Conservation (phyloP, 2,888 invertebrate genomes). For the Cantharis rustica region DNA sequence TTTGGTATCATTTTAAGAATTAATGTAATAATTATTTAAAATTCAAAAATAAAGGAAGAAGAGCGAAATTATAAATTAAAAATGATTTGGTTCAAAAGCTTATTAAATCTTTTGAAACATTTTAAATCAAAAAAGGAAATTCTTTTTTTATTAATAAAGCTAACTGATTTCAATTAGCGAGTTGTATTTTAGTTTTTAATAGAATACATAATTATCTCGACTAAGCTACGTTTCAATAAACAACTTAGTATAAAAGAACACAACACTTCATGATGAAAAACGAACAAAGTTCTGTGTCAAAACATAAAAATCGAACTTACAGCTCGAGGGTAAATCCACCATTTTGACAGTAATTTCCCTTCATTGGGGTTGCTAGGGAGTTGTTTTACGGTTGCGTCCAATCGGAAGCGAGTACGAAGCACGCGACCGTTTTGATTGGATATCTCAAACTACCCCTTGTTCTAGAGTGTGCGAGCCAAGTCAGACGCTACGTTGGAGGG, state of each 20-base stretch:
- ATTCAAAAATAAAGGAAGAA: neutral
- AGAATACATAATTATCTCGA: slow-evolving; percentile 10
- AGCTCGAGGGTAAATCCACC: slow-evolving; percentile 52
- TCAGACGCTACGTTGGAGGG: slow-evolving; percentile 54
- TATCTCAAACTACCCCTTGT: slow-evolving; percentile 40
- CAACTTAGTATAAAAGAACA: slow-evolving; percentile 38
- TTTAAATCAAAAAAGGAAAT: neutral
- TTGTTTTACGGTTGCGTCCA: slow-evolving; percentile 52
- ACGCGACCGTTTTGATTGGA: slow-evolving; percentile 49
- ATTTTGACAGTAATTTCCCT: slow-evolving; percentile 47
- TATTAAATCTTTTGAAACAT: neutral
- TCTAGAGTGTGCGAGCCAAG: slow-evolving; percentile 42
- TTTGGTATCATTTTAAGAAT: too few relatives aligned
- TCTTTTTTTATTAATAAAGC: neutral
- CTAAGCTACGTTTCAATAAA: slow-evolving; percentile 27
- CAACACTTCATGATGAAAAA: slow-evolving; percentile 48
- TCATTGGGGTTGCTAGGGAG: slow-evolving; percentile 58
- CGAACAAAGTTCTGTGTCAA: slow-evolving; percentile 52
- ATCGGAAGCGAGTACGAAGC: slow-evolving; percentile 43
- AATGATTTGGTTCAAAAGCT: neutral
- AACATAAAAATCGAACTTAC: slow-evolving; percentile 57
- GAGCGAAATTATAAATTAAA: neutral
- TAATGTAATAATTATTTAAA: neutral
- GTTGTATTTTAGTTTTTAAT: neutral
- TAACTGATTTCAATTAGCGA: neutral